Percentiles rank a stretch among this genome's conserved stretches.
Evolutionary conservation across 2,888 invertebrate species (phyloP).

Genomic region (Mesorhabditis spiculigera): DNA sequence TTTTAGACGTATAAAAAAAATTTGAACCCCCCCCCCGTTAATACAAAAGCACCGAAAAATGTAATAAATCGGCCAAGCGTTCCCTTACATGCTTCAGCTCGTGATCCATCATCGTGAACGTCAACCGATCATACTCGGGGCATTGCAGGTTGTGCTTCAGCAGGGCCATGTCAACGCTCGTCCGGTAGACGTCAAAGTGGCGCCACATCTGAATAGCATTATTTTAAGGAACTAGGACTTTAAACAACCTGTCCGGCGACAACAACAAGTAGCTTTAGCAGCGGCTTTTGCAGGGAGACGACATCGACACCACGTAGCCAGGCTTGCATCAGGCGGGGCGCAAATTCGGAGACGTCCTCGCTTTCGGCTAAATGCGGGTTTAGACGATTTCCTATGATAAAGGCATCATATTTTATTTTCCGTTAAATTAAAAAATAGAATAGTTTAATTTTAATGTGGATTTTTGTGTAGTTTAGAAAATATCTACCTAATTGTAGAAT

Average conservation of each 20-base stretch:
- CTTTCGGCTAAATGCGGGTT: constrained; percentile 61
- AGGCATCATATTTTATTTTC: no score
- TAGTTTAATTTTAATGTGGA: no score
- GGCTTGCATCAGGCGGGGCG: constrained; percentile 82
- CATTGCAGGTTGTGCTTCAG: constrained; percentile 67
- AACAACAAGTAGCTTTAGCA: constrained; percentile 36
- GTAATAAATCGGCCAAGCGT: no score
- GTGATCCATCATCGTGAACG: no score
- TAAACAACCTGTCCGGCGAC: constrained; percentile 31
- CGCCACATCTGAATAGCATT: constrained; percentile 78
- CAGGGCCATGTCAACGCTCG: constrained; percentile 81
- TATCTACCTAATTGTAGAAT: no score
- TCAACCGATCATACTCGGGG: neutral
- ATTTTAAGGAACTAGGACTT: neutral
- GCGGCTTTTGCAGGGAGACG: constrained; percentile 29
- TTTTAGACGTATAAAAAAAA: no score
- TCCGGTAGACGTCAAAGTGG: constrained; percentile 86
- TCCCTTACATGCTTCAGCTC: no score
- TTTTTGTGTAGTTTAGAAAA: no score
- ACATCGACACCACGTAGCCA: constrained; percentile 74
- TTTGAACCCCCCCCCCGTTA: no score
- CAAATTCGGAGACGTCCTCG: constrained; percentile 75
- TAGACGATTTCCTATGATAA: no score
- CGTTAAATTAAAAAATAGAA: no score
- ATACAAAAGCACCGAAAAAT: no score